phyloP scores from a whole-genome alignment of 2,797 vertebrate species.

The Falco cherrug region DNA sequence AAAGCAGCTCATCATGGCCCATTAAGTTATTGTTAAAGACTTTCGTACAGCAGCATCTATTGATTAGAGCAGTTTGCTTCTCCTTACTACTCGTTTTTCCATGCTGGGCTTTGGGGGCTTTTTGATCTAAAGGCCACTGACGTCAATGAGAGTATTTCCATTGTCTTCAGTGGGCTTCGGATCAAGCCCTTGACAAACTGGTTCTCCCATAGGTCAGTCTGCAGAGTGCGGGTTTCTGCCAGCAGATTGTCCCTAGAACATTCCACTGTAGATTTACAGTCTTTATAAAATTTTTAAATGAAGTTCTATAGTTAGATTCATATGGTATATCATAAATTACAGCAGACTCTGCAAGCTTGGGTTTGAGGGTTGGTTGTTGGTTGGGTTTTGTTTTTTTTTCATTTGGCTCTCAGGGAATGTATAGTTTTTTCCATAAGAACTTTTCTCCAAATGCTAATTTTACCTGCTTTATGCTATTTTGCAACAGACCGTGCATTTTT shows the following conservation, averaged over 20 bases:
- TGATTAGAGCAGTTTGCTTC: slow-evolving; percentile 53
- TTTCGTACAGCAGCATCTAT: slow-evolving; percentile 13
- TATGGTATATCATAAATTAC: slow-evolving; percentile 69
- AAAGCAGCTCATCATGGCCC: slow-evolving; percentile 29
- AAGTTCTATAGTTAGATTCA: slow-evolving; percentile 67
- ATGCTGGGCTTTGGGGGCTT: slow-evolving; percentile 47
- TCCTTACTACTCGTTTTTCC: slow-evolving; percentile 48
- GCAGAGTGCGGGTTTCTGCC: slow-evolving; percentile 37
- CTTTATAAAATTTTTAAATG: slow-evolving; percentile 71
- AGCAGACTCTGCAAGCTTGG: slow-evolving; percentile 33
- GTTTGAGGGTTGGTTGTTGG: background rate
- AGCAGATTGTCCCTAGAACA: slow-evolving; percentile 60
- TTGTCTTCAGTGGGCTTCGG: slow-evolving; percentile 47
- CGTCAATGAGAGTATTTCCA: slow-evolving; percentile 53
- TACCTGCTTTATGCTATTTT: slow-evolving; percentile 50
- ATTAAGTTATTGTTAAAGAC: slow-evolving; percentile 54
- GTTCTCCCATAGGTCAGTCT: slow-evolving; percentile 58
- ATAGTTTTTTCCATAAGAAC: slow-evolving; percentile 33
- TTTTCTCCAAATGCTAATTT: slow-evolving; percentile 51
- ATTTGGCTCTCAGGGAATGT: background rate
- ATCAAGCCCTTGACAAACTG: slow-evolving; percentile 50
- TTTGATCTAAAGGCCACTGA: slow-evolving; percentile 68
- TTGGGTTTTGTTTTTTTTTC: background rate
- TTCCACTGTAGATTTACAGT: slow-evolving; percentile 63
- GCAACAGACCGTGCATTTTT: background rate